These are phyloP conservation scores for Lepus europaeus DNA, from an alignment of 2,113 vertebrate species.

Conservation along the genomic window DNA sequence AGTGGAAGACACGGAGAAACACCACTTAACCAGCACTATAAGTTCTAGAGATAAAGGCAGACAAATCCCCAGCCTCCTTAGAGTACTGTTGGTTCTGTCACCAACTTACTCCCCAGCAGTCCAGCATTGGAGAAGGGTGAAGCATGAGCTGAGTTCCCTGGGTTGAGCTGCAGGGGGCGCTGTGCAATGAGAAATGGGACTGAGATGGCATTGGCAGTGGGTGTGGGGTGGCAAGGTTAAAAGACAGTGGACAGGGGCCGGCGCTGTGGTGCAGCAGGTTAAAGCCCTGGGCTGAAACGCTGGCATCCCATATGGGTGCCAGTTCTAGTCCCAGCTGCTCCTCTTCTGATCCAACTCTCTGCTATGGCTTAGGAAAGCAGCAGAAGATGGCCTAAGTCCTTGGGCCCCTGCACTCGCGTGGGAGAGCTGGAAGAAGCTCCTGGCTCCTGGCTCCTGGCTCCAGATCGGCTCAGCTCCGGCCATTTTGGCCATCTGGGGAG, in stretches of 20 bases:
- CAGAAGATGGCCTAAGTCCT: too few relatives aligned
- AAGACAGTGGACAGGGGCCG: background rate
- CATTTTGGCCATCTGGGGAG: too few relatives aligned
- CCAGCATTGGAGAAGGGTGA: background rate
- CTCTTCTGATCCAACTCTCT: too few relatives aligned
- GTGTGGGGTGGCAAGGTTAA: background rate
- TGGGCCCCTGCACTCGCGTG: too few relatives aligned
- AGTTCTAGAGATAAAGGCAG: background rate
- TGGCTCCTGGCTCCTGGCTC: too few relatives aligned
- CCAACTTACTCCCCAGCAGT: background rate
- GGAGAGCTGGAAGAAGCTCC: too few relatives aligned
- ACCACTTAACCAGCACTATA: background rate
- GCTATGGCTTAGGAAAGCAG: too few relatives aligned
- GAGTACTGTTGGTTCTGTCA: background rate
- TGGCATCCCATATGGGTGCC: too few relatives aligned
- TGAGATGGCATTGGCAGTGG: background rate
- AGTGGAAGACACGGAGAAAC: slow-evolving; percentile 74
- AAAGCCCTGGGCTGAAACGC: too few relatives aligned
- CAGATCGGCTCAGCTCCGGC: too few relatives aligned
- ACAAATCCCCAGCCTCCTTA: background rate
- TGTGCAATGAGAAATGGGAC: background rate
- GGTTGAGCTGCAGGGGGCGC: background rate
- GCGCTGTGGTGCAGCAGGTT: too few relatives aligned
- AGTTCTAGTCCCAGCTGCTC: too few relatives aligned
- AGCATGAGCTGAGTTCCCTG: background rate